A percentile compares a stretch with the other conserved stretches of the same genome.
These are phyloP conservation scores for Connochaetes taurinus DNA, from an alignment of 2,113 vertebrate species.

Conservation along the genomic window DNA sequence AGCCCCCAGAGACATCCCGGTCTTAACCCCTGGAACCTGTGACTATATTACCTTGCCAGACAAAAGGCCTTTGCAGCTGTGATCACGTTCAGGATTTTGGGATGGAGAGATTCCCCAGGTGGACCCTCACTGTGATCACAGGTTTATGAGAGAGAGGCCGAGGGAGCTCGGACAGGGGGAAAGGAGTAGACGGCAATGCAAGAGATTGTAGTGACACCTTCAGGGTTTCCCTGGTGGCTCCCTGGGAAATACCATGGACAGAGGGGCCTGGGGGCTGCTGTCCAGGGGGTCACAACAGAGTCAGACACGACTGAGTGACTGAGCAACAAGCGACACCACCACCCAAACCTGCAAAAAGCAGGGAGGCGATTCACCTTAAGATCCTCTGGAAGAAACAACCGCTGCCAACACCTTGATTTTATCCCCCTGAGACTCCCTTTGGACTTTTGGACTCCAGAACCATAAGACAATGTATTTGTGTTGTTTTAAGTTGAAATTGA, in stretches of 20 bases:
- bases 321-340: not conserved
- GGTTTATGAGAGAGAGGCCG: not conserved
- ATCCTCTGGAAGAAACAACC: not conserved
- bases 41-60: not conserved
- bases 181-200: accelerated
- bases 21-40: not conserved
- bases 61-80: not conserved
- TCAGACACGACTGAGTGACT: not conserved
- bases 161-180: too few species aligned
- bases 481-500: not conserved
- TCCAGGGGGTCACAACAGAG: not conserved
- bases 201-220: not conserved
- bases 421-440: not conserved
- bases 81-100: not conserved
- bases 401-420: not conserved
- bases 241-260: not conserved
- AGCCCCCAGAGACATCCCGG: not conserved
- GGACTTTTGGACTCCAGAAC: not conserved
- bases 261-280: not conserved
- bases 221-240: not conserved
- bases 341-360: not conserved
- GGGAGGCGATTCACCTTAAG: not conserved
- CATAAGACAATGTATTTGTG: not conserved
- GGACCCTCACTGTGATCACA: not conserved
- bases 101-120: not conserved